Conservation (phyloP, 2,888 invertebrate species). For the Tyria jacobaeae region DNA sequence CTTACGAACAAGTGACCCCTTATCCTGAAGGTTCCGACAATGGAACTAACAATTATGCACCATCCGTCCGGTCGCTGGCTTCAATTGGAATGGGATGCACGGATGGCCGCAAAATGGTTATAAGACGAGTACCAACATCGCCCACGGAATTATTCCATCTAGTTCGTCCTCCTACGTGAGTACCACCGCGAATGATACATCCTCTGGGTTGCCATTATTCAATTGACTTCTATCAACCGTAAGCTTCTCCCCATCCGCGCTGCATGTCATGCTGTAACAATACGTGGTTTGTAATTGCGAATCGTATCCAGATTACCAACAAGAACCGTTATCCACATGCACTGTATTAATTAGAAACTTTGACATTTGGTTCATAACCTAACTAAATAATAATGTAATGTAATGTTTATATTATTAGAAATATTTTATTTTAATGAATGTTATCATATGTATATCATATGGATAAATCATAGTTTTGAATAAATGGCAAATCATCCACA, state of each 20-base stretch:
- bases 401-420: neutral
- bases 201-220: conserved; percentile 78
- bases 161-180: conserved; percentile 94
- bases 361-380: conserved; percentile 13
- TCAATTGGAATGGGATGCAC: conserved; percentile 96
- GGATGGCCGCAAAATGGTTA: conserved; percentile 94
- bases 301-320: conserved; percentile 10
- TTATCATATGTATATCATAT: neutral
- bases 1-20: conserved; percentile 81
- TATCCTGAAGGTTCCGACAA: conserved; percentile 88
- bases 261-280: conserved; percentile 24
- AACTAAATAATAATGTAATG: conserved; percentile 7
- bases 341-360: neutral
- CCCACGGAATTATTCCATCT: conserved; percentile 95
- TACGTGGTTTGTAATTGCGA: conserved; percentile 16
- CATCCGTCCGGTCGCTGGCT: conserved; percentile 92
- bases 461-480: conserved; percentile 7
- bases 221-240: conserved; percentile 70
- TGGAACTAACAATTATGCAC: conserved; percentile 88
- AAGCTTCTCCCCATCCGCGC: conserved; percentile 46
- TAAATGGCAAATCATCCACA: neutral
- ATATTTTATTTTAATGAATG: neutral
- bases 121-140: conserved; percentile 93
- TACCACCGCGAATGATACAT: conserved; percentile 77
- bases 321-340: conserved; percentile 10